Percentiles rank a stretch among this genome's conserved stretches.
Conservation (phyloP, 2,797 vertebrate species). For the Lindbergichthys nudifrons region DNA sequence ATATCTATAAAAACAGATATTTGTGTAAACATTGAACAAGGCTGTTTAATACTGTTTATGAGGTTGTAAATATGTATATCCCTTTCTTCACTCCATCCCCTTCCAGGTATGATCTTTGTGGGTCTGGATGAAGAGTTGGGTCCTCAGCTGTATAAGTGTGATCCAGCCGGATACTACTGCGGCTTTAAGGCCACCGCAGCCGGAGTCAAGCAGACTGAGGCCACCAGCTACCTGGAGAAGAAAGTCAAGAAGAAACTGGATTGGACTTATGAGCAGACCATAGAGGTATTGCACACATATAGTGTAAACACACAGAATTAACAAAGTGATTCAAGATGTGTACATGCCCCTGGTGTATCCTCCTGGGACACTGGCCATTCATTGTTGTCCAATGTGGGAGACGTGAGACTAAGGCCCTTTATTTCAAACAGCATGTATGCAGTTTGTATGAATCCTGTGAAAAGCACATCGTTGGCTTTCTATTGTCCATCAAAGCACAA, state of each 20-base stretch:
- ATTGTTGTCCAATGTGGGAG: no score
- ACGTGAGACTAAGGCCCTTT: no score
- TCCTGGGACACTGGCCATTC: no score
- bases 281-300: conserved; percentile 85
- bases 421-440: no score
- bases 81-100: not conserved
- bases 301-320: not conserved
- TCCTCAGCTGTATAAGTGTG: conserved; percentile 95
- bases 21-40: not conserved
- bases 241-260: conserved; percentile 98
- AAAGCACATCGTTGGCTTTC: no score
- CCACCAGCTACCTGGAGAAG: conserved; percentile 97
- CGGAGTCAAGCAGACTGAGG: conserved; percentile 95
- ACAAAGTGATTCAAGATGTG: not conserved
- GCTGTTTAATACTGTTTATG: not conserved
- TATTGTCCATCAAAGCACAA: no score
- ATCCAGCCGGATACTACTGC: conserved; percentile 95
- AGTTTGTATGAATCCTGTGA: no score
- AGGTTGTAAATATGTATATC: no score
- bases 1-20: not conserved
- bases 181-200: conserved; percentile 96
- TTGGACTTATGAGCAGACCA: conserved; percentile 93
- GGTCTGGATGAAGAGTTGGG: conserved; percentile 93
- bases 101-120: conserved; percentile 93
- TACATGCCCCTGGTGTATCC: not conserved